Conservation (phyloP, 2,888 invertebrate species). For the Colletes collaris region DNA sequence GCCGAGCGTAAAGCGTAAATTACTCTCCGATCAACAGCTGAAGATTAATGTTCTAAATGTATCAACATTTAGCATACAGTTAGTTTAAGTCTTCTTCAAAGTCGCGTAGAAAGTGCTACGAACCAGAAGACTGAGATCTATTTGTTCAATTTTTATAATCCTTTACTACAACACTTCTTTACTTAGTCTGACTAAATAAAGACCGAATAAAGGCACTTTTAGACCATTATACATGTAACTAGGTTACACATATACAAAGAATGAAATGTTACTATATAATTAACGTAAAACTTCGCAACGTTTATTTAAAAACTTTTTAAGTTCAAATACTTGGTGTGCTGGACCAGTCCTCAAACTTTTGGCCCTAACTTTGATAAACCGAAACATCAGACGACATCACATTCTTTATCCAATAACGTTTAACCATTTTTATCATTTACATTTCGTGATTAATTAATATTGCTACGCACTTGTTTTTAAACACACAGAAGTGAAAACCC, state of each 20-base stretch:
- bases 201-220: slow-evolving; percentile 49
- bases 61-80: slow-evolving; percentile 18
- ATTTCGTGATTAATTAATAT: slow-evolving; percentile 5
- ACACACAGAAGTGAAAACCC: slow-evolving; percentile 35
- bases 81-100: background rate
- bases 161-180: slow-evolving; percentile 5
- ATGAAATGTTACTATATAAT: slow-evolving; percentile 7
- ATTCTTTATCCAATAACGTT: background rate
- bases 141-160: slow-evolving; percentile 10
- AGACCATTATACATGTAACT: slow-evolving; percentile 32
- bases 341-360: background rate
- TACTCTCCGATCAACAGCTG: background rate
- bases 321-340: slow-evolving; percentile 6
- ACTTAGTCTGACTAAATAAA: slow-evolving; percentile 23
- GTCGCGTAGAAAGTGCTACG: slow-evolving; percentile 7
- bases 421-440: background rate
- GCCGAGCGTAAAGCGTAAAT: background rate
- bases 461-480: background rate
- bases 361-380: slow-evolving; percentile 1
- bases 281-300: slow-evolving; percentile 19
- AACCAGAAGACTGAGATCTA: slow-evolving; percentile 48
- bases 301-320: background rate
- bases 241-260: slow-evolving; percentile 7
- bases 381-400: background rate
- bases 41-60: slow-evolving; percentile 8